These are phyloP conservation scores for Proterorhinus semilunaris DNA, from an alignment of 2,113 vertebrate genomes.

Conservation along the genomic window DNA sequence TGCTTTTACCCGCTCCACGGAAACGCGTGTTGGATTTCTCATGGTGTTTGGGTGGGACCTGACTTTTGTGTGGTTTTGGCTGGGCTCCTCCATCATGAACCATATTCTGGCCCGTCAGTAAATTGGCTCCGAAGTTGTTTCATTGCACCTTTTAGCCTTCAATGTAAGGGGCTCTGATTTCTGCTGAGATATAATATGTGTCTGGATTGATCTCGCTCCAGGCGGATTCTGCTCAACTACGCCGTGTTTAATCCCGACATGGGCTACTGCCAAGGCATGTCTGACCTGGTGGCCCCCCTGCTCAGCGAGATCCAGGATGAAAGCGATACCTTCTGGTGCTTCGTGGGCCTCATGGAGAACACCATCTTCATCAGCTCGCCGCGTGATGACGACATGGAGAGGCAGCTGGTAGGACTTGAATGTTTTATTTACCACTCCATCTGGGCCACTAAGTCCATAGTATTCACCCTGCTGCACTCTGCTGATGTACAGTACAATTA, in stretches of 20 bases:
- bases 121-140: not conserved
- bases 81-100: constrained; percentile 1
- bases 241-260: constrained; percentile 89
- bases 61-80: constrained; percentile 37
- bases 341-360: constrained; percentile 98
- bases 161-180: constrained; percentile 4
- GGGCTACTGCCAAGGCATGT: constrained; percentile 98
- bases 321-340: constrained; percentile 98
- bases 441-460: too few relatives aligned
- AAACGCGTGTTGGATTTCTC: constrained; percentile 45
- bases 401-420: constrained; percentile 86
- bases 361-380: constrained; percentile 97
- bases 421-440: not conserved
- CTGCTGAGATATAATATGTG: constrained; percentile 32
- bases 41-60: constrained; percentile 42
- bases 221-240: constrained; percentile 94
- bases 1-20: constrained; percentile 32
- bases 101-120: constrained; percentile 7
- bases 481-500: too few relatives aligned
- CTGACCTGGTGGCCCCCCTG: constrained; percentile 93
- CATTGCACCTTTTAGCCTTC: constrained; percentile 8
- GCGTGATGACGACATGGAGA: constrained; percentile 96
- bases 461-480: too few relatives aligned
- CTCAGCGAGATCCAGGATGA: constrained; percentile 93
- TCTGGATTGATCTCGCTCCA: constrained; percentile 50